A percentile compares a stretch with the other conserved stretches of the same genome.
phyloP scores from a whole-genome alignment of 2,888 invertebrate genomes.

The Lycophotia porphyrea region DNA sequence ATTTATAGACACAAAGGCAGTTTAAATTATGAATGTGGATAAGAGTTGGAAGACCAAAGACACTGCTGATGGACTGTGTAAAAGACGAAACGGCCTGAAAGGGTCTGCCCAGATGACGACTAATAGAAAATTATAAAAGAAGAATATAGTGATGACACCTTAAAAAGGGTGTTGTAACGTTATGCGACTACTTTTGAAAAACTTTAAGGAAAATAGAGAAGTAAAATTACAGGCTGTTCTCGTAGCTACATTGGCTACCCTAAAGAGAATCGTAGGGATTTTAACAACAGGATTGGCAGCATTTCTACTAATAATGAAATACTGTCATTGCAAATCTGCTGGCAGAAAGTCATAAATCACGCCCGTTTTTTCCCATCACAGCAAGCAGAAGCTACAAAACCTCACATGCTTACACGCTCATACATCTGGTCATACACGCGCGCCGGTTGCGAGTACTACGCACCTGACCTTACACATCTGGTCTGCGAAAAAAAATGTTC shows the following conservation, averaged over 20 bases:
- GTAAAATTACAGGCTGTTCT: background rate
- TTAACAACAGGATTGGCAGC: background rate
- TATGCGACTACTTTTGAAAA: background rate
- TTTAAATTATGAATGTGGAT: background rate
- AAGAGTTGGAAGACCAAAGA: background rate
- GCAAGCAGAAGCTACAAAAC: background rate
- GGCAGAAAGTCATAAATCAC: slow-evolving; percentile 2
- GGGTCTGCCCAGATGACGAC: background rate
- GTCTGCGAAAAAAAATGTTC: background rate
- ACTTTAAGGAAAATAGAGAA: background rate
- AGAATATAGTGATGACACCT: background rate
- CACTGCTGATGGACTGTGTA: background rate
- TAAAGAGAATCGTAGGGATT: background rate
- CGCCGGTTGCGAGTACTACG: background rate
- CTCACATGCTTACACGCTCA: slow-evolving; percentile 16
- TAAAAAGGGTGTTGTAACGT: background rate
- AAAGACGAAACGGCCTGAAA: background rate
- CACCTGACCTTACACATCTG: slow-evolving; percentile 24
- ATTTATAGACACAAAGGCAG: background rate
- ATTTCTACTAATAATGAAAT: background rate
- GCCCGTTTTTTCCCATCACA: slow-evolving; percentile 11
- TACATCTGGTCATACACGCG: slow-evolving; percentile 30
- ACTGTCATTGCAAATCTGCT: slow-evolving; percentile 2
- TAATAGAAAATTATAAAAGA: background rate
- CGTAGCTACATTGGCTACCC: background rate